Evolutionary conservation across 2,888 invertebrate genomes (phyloP), one percentile per base, ranked within the genome.

Genomic region (Oasisia sp.): DNA sequence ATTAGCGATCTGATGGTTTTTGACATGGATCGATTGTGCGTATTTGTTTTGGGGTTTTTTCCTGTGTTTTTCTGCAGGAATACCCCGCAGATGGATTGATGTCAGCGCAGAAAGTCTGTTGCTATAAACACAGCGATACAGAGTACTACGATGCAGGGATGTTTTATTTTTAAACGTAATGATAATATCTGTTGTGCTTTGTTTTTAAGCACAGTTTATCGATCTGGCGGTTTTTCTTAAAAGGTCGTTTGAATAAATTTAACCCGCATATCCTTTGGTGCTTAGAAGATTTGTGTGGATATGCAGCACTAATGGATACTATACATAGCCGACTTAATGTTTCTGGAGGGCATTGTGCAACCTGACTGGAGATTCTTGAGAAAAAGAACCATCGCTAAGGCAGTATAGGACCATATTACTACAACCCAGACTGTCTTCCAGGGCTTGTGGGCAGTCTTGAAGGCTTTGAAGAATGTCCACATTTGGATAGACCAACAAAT

Each of bases 231-330:
- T 74, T 74, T 74, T 74, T n/a, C 19, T 74, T 50, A 8, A 74
- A 74, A 74, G 74, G 74, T 74, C 74, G 27, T 74, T 74, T 74
- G 74, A 74, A 74, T 74, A 74, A 74, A 74, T 74, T 74, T 50
- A 50, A 50, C 50, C 9, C 9, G 50, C 50, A 50, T 50, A n/a
- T 74, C 27, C 74, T 27, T 74, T 74, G 74, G 27, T 74, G 74
- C n/a, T 12, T 7, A 74, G 27, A 74, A 74, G 74, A 74, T 74
- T 74, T 74, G 74, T n/a, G 27, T 19, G 74, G 74, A 74, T 74
- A 74, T 3, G 27, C 27, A 27, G 14, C 74, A 74, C 74, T 74
- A 74, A 74, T 74, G 74, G 74, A 74, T 74, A 19, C n/a, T 74
- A 74, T 27, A 74, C 74, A 19, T 74, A 27, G 74, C 74, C 27